Evolutionary conservation across 2,113 vertebrate species (phyloP), one percentile per base, ranked within the genome.

Genomic region (Kryptolebias marmoratus): DNA sequence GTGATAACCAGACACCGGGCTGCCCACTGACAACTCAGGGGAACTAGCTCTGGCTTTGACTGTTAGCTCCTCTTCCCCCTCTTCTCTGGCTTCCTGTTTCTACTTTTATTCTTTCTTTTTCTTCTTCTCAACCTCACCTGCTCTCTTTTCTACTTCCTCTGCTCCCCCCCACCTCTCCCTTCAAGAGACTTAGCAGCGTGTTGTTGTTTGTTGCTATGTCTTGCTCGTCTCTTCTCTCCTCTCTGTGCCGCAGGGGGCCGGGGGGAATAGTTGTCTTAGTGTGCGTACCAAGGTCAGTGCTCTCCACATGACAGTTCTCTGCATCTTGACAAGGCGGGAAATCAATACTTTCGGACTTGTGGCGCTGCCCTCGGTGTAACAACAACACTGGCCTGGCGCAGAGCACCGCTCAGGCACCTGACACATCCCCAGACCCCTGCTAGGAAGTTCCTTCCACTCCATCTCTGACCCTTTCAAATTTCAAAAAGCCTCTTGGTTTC

Each of bases 291-390:
- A 97, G 96, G 96, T 96, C 96, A 96, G 96, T 92, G 94, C 93
- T 95, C 95, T 95, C 94, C 87, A 94, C 95, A 95, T 98, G 97
- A 97, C 96, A 97, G 95, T 95, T 97, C 96, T 88, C 95, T 96
- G 95, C 95, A 95, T 97, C 94, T 90, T 93, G 95, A 96, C 96
- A 96, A 97, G 96, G 92, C 95, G 95, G 95, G 96, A 97, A 93
- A 98, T 98, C 97, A 97, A 98, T 98, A 98, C 95, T 96, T 96
- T 96, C 93, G 96, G 96, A 98, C 96, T 91, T 96, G 96, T 96
- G 96, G 96, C 95, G 95, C 94, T 96, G 95, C 96, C 96, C 96
- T 97, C 93, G 89, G 96, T 97, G 96, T 96, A 96, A 96, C 96
- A 97, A 96, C 96, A 96, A 96, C 85, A 95, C 95, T 86, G 86